Evolutionary conservation across 2,888 invertebrate genomes (phyloP), one percentile per base, ranked within the genome.

Genomic region (Pollenia angustigena): DNA sequence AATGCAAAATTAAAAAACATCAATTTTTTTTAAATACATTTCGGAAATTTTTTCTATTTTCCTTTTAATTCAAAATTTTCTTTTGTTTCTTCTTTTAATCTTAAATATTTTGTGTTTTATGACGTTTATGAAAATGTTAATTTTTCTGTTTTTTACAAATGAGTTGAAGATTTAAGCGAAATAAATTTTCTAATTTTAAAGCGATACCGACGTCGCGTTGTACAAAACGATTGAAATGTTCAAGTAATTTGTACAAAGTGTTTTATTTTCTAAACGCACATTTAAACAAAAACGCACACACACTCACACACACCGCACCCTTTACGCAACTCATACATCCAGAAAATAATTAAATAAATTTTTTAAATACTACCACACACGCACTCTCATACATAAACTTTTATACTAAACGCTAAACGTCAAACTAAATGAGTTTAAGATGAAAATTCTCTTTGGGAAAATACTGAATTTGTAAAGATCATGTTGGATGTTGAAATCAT

Each of bases 191-290:
- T 32, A 50, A 18, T 14, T 69, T n/a, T 62, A 62, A 62, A 78
- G 78, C 74, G 60, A 69, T 78, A 72, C 83, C 83, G 81, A 68
- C 66, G 76, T 79, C 69, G 68, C 81, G 86, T 74, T 78, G 81
- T 81, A 84, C 81, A 84, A 86, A 87, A 84, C 84, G 87, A 74
- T 87, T 87, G 84, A 87, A 84, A 84, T 87, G 76, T 84, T 84
- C 84, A 87, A 87, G 81, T 84, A 87, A 81, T 81, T 87, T 87
- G 81, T 84, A 78, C 68, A 78, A 81, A 74, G 78, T 84, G 52
- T 83, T 69, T 72, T 72, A 64, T 54, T 69, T 71, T 82, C 32
- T 10, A 68, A 54, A 18, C 23, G 60, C 60, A 66, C 62, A 58
- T 56, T 23, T 12, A 52, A 32, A 32, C 40, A 52, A 42, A 48